Percentiles rank a stretch among this genome's conserved stretches.
Evolutionary conservation across 37 sponge, comb jelly and placozoan species (phyloP).

Genomic region (Halisarca cf. caerulea): DNA sequence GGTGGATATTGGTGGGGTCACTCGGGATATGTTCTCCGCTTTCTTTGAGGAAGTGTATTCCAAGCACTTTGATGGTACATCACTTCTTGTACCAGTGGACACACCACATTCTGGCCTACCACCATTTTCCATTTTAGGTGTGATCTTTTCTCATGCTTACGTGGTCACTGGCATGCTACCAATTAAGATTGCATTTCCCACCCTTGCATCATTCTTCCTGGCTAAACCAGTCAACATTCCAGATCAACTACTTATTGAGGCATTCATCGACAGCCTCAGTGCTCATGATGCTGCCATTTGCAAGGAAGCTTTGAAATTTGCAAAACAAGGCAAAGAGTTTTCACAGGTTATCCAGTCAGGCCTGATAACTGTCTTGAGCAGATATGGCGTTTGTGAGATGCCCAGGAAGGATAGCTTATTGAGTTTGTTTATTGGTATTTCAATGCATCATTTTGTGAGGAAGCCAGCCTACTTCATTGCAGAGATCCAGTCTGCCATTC

Average conservation of each 20-base stretch:
- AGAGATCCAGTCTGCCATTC: background rate
- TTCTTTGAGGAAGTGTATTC: too few relatives aligned
- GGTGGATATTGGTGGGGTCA: too few relatives aligned
- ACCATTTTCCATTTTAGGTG: background rate
- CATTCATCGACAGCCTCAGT: background rate
- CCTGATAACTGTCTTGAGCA: constrained; percentile 7
- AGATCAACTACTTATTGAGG: background rate
- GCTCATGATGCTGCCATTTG: background rate
- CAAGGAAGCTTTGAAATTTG: background rate
- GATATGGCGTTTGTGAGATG: constrained; percentile 14
- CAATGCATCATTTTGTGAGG: constrained; percentile 13
- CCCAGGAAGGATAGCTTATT: constrained; percentile 25
- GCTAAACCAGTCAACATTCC: background rate
- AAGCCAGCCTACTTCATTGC: constrained; percentile 23
- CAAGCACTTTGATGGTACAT: too few relatives aligned
- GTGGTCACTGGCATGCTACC: too few relatives aligned
- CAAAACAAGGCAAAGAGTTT: background rate
- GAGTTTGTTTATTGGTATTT: background rate
- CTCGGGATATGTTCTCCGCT: too few relatives aligned
- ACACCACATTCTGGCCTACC: too few relatives aligned
- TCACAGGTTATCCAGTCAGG: background rate
- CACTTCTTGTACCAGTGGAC: too few relatives aligned
- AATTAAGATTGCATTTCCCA: background rate
- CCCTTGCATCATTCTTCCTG: constrained; percentile 1
- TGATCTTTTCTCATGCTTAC: background rate